These are phyloP conservation scores for Leptocoma aspasia DNA, from an alignment of 2,113 vertebrate genomes.

Conservation along the genomic window DNA sequence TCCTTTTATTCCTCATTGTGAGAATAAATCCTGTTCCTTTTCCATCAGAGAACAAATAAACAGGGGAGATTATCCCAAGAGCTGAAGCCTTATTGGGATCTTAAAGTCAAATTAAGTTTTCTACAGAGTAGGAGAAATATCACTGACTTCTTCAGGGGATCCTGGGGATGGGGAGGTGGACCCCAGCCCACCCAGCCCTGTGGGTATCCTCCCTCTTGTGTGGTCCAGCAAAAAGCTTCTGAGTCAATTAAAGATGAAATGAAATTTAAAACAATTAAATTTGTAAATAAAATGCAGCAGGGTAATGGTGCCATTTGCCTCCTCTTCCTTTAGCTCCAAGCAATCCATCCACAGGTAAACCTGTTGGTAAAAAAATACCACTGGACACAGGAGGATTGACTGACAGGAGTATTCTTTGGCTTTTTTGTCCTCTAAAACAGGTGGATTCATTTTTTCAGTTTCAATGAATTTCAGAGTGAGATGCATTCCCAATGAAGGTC, in stretches of 20 bases:
- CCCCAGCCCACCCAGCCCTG: background rate
- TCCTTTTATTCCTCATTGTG: background rate
- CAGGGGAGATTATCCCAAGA: background rate
- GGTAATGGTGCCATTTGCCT: fast-evolving
- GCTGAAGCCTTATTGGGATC: background rate
- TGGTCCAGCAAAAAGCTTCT: background rate
- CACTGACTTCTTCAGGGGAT: fast-evolving
- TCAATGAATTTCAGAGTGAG: background rate
- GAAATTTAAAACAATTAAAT: background rate
- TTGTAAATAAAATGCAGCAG: background rate
- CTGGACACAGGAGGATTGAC: background rate
- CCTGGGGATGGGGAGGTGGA: background rate
- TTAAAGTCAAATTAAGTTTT: background rate
- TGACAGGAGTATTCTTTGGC: background rate
- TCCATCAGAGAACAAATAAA: background rate
- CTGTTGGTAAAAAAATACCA: background rate
- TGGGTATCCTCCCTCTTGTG: background rate
- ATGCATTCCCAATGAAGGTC: background rate
- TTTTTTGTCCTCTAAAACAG: background rate
- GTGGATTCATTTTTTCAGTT: background rate
- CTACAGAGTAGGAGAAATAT: background rate
- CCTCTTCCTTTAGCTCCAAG: background rate
- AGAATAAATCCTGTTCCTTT: background rate
- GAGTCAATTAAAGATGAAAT: background rate
- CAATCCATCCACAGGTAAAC: background rate